Conservation (phyloP, 2,888 invertebrate species). For the Opisthograptis luteolata region DNA sequence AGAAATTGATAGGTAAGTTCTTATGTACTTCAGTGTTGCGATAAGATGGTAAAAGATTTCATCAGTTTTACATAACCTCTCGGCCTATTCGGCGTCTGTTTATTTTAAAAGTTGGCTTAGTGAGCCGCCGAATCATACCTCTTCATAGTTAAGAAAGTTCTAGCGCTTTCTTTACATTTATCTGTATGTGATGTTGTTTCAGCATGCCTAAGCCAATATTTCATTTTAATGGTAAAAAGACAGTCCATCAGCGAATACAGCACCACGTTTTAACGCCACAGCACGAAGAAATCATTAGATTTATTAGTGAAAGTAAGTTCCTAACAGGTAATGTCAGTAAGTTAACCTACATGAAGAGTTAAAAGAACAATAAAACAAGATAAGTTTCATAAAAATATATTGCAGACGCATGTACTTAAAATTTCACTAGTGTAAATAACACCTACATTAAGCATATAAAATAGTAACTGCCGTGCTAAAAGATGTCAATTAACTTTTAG, state of each 20-base stretch:
- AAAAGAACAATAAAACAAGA: no score
- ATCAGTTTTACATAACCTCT: constrained; percentile 82
- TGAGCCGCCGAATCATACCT: constrained; percentile 5
- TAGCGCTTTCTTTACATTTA: background rate
- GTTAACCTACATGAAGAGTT: no score
- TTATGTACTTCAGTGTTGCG: constrained; percentile 43
- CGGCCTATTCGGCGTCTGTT: constrained; percentile 37
- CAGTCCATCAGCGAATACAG: constrained; percentile 85
- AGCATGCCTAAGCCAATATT: constrained; percentile 93
- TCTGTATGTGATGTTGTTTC: constrained; percentile 52
- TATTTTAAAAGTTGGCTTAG: constrained; percentile 22
- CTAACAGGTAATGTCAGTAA: no score
- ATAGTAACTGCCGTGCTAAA: no score
- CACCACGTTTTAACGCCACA: constrained; percentile 88
- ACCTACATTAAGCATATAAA: no score
- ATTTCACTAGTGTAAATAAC: no score
- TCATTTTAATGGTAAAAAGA: constrained; percentile 87
- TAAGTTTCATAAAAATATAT: no score
- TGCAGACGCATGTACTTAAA: no score
- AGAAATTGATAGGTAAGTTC: constrained; percentile 86
- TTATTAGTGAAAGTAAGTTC: constrained; percentile 92
- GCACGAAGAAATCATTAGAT: constrained; percentile 94
- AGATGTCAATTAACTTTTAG: no score
- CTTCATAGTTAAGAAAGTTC: background rate
- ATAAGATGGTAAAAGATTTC: constrained; percentile 57